Evolutionary conservation across 1,140 invertebrate genomes (phyloP).

Genomic region (Lepidostoma basale): DNA sequence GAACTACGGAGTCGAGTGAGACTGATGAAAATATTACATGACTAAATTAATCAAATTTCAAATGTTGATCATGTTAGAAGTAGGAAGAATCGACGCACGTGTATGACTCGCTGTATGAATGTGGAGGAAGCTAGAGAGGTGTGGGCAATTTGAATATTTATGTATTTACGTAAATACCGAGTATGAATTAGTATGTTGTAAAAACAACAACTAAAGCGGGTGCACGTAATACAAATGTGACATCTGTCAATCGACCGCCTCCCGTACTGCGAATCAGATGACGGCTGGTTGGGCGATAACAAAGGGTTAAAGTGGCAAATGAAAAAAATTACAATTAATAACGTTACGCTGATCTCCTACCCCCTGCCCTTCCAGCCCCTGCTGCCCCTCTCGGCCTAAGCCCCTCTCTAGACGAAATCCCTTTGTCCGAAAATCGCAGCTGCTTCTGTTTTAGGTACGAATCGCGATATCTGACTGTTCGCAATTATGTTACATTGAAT

Average conservation of each 20-base stretch:
- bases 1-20: too few species aligned
- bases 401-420: background rate
- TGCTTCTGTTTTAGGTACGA: conserved; percentile 14
- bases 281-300: conserved; percentile 25
- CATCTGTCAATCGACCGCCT: conserved; percentile 24
- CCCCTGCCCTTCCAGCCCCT: background rate
- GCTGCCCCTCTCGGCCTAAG: background rate
- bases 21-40: too few species aligned
- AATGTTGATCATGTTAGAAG: too few species aligned
- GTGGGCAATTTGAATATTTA: too few species aligned
- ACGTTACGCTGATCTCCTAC: conserved; percentile 31
- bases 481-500: too few species aligned
- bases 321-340: conserved; percentile 45
- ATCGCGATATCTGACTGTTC: too few species aligned
- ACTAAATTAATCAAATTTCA: too few species aligned
- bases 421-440: conserved; percentile 5
- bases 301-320: conserved; percentile 38
- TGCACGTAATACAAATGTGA: conserved; percentile 19
- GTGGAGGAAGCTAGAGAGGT: too few species aligned
- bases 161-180: too few species aligned
- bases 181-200: background rate
- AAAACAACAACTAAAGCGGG: conserved; percentile 10
- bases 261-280: conserved; percentile 20
- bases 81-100: too few species aligned
- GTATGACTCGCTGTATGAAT: too few species aligned